Percentiles rank a stretch among this genome's conserved stretches.
phyloP scores from a whole-genome alignment of 2,888 invertebrate species.

The Cremastobaeus sp. region DNA sequence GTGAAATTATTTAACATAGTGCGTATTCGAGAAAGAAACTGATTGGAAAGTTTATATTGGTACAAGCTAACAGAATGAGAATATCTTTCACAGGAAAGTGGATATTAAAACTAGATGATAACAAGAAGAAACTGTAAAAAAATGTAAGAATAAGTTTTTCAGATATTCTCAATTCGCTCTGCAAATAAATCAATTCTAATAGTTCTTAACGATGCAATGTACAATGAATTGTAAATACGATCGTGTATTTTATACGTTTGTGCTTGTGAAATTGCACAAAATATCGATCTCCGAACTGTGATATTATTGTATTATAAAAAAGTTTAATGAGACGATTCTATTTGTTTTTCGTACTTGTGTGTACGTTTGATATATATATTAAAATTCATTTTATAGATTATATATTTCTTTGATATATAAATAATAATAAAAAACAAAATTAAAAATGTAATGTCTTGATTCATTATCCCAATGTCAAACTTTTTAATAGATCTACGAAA shows the following conservation, averaged over 20 bases:
- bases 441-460: neutral
- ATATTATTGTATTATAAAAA: conserved; percentile 77
- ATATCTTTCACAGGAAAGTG: no score
- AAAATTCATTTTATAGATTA: conserved; percentile 41
- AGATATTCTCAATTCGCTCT: no score
- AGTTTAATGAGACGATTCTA: conserved; percentile 72
- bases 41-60: no score
- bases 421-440: conserved; percentile 35
- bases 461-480: neutral
- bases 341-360: conserved; percentile 60
- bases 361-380: conserved; percentile 54
- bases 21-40: no score
- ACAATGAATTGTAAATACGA: conserved; percentile 61
- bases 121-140: conserved; percentile 6
- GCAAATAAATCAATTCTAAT: no score
- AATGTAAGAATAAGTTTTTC: no score
- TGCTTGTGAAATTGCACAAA: conserved; percentile 67
- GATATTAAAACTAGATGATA: no score
- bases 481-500: no score
- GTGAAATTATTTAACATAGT: no score
- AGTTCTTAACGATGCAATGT: conserved; percentile 30
- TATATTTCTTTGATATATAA: conserved; percentile 53
- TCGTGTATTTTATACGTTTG: conserved; percentile 55
- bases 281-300: conserved; percentile 78
- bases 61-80: no score